Conservation (phyloP, 2,113 vertebrate genomes). For the Oenanthe oenanthe region DNA sequence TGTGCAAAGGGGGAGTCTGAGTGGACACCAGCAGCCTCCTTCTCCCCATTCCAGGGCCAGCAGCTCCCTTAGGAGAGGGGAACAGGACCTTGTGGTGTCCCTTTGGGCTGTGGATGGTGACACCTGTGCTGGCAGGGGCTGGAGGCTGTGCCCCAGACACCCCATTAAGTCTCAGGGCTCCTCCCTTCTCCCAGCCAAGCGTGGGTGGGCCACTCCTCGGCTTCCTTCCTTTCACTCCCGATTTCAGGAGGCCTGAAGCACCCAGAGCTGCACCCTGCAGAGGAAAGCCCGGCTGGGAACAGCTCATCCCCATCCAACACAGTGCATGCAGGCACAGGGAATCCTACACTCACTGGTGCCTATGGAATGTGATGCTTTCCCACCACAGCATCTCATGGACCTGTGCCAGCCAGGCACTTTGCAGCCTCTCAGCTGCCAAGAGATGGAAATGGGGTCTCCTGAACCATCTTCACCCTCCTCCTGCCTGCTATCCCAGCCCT, state of each 20-base stretch:
- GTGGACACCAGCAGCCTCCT: neutral
- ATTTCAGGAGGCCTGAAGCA: neutral
- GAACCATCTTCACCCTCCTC: neutral
- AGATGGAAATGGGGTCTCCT: neutral
- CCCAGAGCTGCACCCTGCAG: neutral
- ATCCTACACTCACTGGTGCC: neutral
- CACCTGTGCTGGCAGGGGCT: neutral
- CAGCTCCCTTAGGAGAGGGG: neutral
- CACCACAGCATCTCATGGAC: neutral
- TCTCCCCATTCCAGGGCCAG: neutral
- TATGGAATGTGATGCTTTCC: neutral
- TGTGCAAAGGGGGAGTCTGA: neutral
- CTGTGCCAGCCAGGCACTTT: neutral
- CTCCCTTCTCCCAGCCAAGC: neutral
- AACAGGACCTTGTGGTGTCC: neutral
- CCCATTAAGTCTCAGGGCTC: neutral
- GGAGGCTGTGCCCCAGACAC: neutral
- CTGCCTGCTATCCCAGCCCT: neutral
- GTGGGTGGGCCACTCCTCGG: neutral
- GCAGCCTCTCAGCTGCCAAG: neutral
- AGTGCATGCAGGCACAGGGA: rapidly evolving
- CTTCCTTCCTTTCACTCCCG: neutral
- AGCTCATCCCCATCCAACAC: neutral
- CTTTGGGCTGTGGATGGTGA: neutral
- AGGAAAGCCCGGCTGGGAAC: neutral